phyloP scores from a whole-genome alignment of 2,113 vertebrate species.

The Alectura lathami region DNA sequence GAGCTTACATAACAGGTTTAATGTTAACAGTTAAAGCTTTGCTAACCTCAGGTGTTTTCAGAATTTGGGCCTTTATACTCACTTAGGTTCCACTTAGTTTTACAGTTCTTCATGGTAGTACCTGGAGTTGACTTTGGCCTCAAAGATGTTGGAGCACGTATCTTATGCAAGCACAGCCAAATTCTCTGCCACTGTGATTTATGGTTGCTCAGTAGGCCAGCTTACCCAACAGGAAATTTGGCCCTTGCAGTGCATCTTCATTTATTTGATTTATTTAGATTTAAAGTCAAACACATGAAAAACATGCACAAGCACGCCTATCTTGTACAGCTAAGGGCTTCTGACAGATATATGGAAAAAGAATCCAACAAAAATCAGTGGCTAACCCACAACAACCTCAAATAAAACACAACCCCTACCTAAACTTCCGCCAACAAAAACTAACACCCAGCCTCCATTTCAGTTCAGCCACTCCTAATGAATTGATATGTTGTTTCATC shows the following conservation, averaged over 20 bases:
- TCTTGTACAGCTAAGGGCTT: not conserved
- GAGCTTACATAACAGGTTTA: not conserved
- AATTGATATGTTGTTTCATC: conserved; percentile 20
- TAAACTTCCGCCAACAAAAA: conserved; percentile 42
- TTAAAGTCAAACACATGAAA: not conserved
- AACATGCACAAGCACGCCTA: not conserved
- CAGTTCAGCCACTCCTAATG: not conserved
- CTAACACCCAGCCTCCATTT: conserved; percentile 3
- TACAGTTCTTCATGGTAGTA: conserved; percentile 23
- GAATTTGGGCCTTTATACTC: not conserved
- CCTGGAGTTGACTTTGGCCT: conserved; percentile 43
- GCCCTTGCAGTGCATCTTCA: accelerated
- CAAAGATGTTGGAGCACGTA: not conserved
- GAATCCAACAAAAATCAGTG: conserved; percentile 33
- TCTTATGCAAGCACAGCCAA: not conserved
- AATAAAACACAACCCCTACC: conserved; percentile 31
- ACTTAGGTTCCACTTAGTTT: conserved; percentile 18
- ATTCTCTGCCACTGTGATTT: not conserved
- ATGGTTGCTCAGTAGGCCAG: not conserved
- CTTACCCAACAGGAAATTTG: not conserved
- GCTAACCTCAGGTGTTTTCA: not conserved
- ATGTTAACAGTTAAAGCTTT: not conserved
- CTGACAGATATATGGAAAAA: conserved; percentile 18
- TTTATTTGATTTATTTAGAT: conserved; percentile 28
- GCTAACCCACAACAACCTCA: conserved; percentile 53